These are phyloP conservation scores for Pyrgus malvae DNA, from an alignment of 2,888 invertebrate genomes.

Conservation along the genomic window DNA sequence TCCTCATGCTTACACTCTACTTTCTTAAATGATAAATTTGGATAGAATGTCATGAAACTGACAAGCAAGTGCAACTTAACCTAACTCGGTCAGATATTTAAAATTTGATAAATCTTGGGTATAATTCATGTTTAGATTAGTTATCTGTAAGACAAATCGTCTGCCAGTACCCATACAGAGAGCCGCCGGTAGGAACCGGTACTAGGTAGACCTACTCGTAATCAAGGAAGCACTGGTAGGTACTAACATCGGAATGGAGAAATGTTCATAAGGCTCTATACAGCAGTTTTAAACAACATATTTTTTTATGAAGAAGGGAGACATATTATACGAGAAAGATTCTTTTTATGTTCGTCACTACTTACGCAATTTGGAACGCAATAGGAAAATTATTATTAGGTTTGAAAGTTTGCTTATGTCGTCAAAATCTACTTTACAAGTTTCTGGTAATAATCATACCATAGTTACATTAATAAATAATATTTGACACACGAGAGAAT, in stretches of 20 bases:
- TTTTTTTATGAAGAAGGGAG: no score
- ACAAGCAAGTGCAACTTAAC: background rate
- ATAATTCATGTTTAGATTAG: slow-evolving; percentile 43
- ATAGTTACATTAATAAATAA: no score
- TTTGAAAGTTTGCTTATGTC: no score
- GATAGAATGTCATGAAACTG: background rate
- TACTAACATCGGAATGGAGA: slow-evolving; percentile 48
- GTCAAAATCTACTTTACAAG: no score
- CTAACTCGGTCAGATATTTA: background rate
- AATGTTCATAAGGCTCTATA: slow-evolving; percentile 21
- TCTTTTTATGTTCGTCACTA: no score
- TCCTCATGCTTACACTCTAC: no score
- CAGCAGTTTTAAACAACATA: background rate
- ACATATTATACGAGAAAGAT: no score
- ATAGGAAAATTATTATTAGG: no score
- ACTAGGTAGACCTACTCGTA: slow-evolving; percentile 43
- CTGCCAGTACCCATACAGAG: slow-evolving; percentile 50
- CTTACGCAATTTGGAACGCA: no score
- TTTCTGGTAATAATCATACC: no score
- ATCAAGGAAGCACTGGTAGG: slow-evolving; percentile 49
- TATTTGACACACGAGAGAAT: no score
- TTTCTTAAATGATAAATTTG: no score
- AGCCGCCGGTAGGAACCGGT: slow-evolving; percentile 47
- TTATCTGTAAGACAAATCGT: slow-evolving; percentile 63
- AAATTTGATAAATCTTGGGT: slow-evolving; percentile 23